Conservation (phyloP, 2,888 invertebrate genomes). For the Himalopsyche japonica region DNA sequence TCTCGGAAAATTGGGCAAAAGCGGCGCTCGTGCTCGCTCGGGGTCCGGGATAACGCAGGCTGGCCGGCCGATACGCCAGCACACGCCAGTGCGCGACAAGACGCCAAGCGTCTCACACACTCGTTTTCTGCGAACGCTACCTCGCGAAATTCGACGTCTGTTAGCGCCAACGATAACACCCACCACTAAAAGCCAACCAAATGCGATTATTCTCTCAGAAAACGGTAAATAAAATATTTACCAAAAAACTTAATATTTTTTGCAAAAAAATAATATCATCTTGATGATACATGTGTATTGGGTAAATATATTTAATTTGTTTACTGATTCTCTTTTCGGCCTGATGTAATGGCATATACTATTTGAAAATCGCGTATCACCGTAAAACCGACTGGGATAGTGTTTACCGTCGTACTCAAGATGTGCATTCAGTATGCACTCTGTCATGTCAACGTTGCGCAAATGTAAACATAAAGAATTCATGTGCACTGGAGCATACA, state of each 20-base stretch:
- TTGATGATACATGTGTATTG: neutral
- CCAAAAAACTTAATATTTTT: neutral
- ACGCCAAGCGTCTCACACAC: slow-evolving; percentile 20
- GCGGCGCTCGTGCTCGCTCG: neutral
- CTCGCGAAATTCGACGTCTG: slow-evolving; percentile 15
- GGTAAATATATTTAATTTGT: neutral
- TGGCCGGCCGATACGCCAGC: neutral
- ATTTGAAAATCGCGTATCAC: neutral
- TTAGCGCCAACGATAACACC: neutral
- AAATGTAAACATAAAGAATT: slow-evolving; percentile 30
- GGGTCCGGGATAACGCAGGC: neutral
- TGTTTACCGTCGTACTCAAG: neutral
- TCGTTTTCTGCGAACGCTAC: neutral
- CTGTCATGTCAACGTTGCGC: slow-evolving; percentile 13
- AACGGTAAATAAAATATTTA: neutral
- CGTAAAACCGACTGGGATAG: neutral
- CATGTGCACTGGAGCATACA: slow-evolving; percentile 2
- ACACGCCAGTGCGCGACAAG: slow-evolving; percentile 34
- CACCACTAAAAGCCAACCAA: neutral
- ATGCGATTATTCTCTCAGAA: neutral
- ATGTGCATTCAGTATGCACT: neutral
- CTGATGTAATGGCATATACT: neutral
- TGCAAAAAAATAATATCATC: neutral
- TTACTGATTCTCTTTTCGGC: neutral
- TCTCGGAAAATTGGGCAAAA: neutral